Evolutionary conservation across 92 coral and sea anemone species (phyloP).

Genomic region (Palythoa heliodiscus): DNA sequence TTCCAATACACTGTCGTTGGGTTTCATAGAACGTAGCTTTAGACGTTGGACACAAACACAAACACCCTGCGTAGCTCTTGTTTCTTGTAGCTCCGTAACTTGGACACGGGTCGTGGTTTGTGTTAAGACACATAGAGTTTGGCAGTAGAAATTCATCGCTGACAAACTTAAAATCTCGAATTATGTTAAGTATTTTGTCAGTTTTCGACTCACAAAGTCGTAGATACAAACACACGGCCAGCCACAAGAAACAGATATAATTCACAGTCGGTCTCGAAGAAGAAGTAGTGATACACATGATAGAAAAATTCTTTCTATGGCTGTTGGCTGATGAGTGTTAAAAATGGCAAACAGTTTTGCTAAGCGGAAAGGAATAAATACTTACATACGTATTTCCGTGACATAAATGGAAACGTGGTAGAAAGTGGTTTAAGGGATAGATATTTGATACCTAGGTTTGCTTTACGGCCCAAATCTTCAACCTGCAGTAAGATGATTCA

Average conservation of each 20-base stretch:
- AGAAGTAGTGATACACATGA: background rate
- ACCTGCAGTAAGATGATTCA: background rate
- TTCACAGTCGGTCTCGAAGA: background rate
- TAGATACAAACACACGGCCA: background rate
- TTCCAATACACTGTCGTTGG: background rate
- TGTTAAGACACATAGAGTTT: constrained; percentile 2
- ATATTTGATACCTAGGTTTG: background rate
- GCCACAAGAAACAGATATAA: background rate
- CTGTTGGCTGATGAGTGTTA: background rate
- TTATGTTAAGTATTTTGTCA: background rate
- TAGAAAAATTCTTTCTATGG: background rate
- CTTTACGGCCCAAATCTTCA: background rate
- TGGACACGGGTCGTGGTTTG: constrained; percentile 12
- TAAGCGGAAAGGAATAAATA: background rate
- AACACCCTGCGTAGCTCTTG: background rate
- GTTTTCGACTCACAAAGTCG: background rate
- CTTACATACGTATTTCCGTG: constrained; percentile 24
- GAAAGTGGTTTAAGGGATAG: background rate
- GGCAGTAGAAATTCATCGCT: constrained; percentile 24
- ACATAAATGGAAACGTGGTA: background rate
- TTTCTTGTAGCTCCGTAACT: constrained; percentile 15
- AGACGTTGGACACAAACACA: background rate
- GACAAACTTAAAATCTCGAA: background rate
- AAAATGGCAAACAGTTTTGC: background rate
- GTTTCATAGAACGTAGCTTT: constrained; percentile 33